These are phyloP conservation scores for Boloria selene DNA, from an alignment of 2,888 invertebrate species.

Conservation along the genomic window DNA sequence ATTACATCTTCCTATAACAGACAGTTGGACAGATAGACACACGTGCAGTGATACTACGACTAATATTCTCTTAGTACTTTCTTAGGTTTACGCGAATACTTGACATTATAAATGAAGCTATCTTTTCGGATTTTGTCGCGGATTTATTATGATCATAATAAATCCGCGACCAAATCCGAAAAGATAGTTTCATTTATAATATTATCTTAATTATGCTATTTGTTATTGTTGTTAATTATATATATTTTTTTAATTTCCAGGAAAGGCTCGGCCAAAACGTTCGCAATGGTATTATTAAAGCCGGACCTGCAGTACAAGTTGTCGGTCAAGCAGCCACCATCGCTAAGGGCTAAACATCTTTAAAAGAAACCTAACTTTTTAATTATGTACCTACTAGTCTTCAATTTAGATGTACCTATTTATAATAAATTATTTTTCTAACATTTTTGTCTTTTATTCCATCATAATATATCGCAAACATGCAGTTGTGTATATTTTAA, in stretches of 20 bases:
- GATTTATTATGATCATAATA: too few relatives aligned
- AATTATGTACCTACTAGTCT: constrained; percentile 6
- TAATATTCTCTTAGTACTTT: not conserved
- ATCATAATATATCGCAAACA: too few relatives aligned
- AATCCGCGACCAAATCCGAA: too few relatives aligned
- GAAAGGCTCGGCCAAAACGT: constrained; percentile 53
- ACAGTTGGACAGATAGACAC: too few relatives aligned
- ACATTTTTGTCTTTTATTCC: too few relatives aligned
- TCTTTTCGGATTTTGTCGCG: too few relatives aligned
- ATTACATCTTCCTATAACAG: too few relatives aligned
- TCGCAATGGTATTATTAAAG: constrained; percentile 43
- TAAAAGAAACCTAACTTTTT: not conserved
- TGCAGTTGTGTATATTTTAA: too few relatives aligned
- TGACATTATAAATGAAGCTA: too few relatives aligned
- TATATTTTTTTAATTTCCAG: constrained; percentile 42
- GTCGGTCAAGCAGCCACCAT: constrained; percentile 44
- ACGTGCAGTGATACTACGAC: not conserved
- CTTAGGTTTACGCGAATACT: too few relatives aligned
- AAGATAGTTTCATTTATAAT: too few relatives aligned
- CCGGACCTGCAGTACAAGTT: constrained; percentile 49
- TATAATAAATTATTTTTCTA: too few relatives aligned
- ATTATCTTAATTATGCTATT: not conserved
- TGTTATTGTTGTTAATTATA: not conserved
- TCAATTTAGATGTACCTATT: not conserved
- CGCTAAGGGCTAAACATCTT: constrained; percentile 44